These are phyloP conservation scores for Aramus guarauna DNA, from an alignment of 2,113 vertebrate species.

Conservation along the genomic window DNA sequence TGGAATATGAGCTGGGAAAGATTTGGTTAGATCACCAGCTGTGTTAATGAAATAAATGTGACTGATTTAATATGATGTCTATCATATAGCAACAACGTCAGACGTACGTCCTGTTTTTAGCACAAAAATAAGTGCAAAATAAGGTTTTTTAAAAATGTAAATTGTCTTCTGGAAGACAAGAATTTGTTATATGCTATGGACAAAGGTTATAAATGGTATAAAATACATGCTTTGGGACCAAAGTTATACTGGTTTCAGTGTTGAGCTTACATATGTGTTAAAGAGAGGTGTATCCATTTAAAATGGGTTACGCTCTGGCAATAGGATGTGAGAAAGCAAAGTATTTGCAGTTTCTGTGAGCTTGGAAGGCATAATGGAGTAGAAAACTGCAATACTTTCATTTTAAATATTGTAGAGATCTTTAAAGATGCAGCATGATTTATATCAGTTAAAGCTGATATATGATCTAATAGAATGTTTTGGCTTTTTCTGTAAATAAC, in stretches of 20 bases:
- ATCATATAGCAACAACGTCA: neutral
- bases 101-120: neutral
- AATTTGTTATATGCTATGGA: neutral
- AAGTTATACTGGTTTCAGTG: neutral
- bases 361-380: neutral
- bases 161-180: neutral
- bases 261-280: neutral
- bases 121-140: neutral
- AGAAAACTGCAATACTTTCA: neutral
- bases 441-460: neutral
- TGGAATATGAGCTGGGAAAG: neutral
- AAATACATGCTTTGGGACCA: neutral
- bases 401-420: neutral
- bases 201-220: neutral
- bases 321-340: neutral
- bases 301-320: neutral
- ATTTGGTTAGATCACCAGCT: neutral
- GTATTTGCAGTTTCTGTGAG: neutral
- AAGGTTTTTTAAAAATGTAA: neutral
- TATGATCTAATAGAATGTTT: neutral
- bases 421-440: neutral
- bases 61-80: neutral
- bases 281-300: neutral
- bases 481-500: neutral
- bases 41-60: neutral